Evolutionary conservation across 2,113 vertebrate genomes (phyloP), one percentile per base, ranked within the genome.

Genomic region (Speoplatyrhinus poulsoni): DNA sequence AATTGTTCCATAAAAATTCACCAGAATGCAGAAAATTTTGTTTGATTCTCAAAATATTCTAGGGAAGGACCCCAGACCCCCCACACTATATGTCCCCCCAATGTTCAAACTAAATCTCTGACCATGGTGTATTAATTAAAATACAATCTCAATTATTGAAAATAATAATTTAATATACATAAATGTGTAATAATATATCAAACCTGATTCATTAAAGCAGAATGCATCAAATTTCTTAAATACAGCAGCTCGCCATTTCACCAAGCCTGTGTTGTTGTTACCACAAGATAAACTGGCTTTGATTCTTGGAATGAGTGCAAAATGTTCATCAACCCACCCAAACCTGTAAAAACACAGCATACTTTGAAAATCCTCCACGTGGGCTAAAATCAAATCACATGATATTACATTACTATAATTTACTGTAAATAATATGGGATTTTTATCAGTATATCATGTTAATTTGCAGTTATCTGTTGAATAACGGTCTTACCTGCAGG

Each of bases 121-220:
- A 26, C 26, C 26, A 26, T 26, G 26, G 26, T 26, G 26, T 26
- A 49, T 1, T 49, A 49, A 52, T 52, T 1, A 9, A 52, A 52
- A 10, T 52, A 52, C 12, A 52, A 12, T 52, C 3, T 52, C 4
- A 0, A 52, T 15, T 52, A 52, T 11, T 15, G 11, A 52, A 15
- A 52, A 11, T 4, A 11, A 6, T 13, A 60, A 41, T 15, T 17
- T 33, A 0, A 26, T 26, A 26, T 26, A 26, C 19, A 41, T 41
- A 41, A n/a, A 66, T 6, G 11, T 60, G 0, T 16, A 63, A 60
- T 12, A 3, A 17, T 12, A 12, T 19, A 3, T 50, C 76, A 9
- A 84, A 98, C 97, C 96, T 85, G 95, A 94, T 78, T 89, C 87
- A 79, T 95, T 96, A 82, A 96, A 90, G 84, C 97, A 98, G 82